These are phyloP conservation scores for Microplitis demolitor DNA, from an alignment of 1,140 invertebrate genomes.

Conservation along the genomic window DNA sequence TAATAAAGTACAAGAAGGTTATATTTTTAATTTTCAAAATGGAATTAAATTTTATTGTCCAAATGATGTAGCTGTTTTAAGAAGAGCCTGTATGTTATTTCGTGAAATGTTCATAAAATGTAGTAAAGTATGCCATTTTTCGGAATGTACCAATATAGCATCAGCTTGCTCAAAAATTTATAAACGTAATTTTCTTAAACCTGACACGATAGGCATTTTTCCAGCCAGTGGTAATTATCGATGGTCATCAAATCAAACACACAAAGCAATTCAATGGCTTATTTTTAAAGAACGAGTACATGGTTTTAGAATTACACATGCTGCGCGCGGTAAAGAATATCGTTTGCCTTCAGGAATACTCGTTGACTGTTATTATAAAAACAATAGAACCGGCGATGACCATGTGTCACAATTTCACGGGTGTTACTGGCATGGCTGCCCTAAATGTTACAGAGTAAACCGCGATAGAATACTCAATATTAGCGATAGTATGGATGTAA, in stretches of 20 bases:
- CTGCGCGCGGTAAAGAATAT: neutral
- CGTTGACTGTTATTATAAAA: conserved; percentile 13
- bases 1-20: neutral
- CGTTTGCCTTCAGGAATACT: conserved; percentile 10
- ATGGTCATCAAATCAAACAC: neutral
- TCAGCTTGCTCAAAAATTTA: no score
- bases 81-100: no score
- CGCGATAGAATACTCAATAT: neutral
- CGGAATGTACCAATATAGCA: no score
- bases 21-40: conserved; percentile 16
- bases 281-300: neutral
- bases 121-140: conserved; percentile 3
- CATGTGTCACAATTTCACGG: conserved; percentile 3
- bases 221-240: no score
- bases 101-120: conserved; percentile 12
- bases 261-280: neutral
- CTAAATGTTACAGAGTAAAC: conserved; percentile 14
- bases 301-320: neutral
- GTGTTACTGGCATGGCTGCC: conserved; percentile 8
- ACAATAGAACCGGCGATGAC: neutral
- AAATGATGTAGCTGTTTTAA: conserved; percentile 14
- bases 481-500: neutral
- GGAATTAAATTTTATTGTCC: conserved; percentile 15
- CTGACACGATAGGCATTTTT: neutral
- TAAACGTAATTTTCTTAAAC: no score